Evolutionary conservation across 2,113 vertebrate species (phyloP), one percentile per base, ranked within the genome.

Genomic region (Pomatostomus ruficeps): DNA sequence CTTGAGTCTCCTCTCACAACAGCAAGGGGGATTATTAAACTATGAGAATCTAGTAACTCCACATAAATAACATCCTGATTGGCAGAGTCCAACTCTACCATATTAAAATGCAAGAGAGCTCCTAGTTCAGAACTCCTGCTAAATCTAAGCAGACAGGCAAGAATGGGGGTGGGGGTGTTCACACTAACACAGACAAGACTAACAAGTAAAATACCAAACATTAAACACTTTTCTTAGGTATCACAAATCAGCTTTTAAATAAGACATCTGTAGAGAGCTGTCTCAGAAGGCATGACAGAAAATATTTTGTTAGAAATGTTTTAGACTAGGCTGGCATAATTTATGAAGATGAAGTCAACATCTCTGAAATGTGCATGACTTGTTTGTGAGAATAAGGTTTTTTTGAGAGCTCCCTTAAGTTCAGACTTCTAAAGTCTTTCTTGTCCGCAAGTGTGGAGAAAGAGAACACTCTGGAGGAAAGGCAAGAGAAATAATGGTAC

Each of bases 101-200:
- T 4, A 74, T 14, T 21, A 48, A 83, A 88, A 89, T 9, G 12
- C 23, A 93, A 79, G 36, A 89, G 15, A 85, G 52, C 26, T 73
- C 42, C 49, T 19, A 45, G 35, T 42, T 65, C 55, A 91, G 33
- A 62, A 58, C 14, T 71, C 25, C 46, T 33, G 20, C 36, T 89
- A 78, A 59, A 86, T 20, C 38, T 77, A 80, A 79, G 24, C 26
- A 63, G 40, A 54, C 17, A 76, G n/a, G 20, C 45, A 91, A 35
- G 65, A 80, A 48, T 20, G 21, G 45, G 12, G 6, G 0, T 0
- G 4, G 1, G 2, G 8, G 2, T 21, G 22, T 4, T 51, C 31
- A 67, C 17, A 16, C 7, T 15, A 40, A 73, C 25, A 29, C 7
- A 62, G 24, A 31, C 20, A 85, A 62, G 17, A 74, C 4, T 19